Conservation (phyloP, 1,140 invertebrate genomes). For the Macrocentrus cingulum region DNA sequence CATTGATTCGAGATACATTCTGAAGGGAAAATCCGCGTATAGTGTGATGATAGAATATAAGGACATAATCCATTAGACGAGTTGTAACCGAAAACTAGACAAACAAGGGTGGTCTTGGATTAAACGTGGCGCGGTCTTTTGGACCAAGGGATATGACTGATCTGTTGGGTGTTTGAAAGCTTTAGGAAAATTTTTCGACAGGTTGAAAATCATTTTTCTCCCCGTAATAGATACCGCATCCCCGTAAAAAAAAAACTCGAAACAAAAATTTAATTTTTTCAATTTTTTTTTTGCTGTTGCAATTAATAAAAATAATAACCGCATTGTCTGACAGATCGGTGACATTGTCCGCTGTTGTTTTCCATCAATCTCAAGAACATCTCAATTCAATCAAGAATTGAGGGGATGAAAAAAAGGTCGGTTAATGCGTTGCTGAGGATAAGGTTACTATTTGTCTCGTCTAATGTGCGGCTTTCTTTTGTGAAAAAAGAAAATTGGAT, state of each 20-base stretch:
- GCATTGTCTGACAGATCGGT: constrained; percentile 14
- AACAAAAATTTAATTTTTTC: too few species aligned
- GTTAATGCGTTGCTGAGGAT: constrained; percentile 26
- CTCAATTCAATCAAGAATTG: constrained; percentile 19
- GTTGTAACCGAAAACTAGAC: constrained; percentile 54
- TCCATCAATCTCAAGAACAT: constrained; percentile 20
- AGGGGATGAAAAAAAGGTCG: constrained; percentile 1
- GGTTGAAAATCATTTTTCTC: neutral
- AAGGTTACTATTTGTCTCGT: constrained; percentile 27
- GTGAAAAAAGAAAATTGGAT: neutral
- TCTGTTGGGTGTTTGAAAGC: too few species aligned
- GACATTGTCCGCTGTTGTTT: constrained; percentile 26
- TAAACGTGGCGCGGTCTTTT: constrained; percentile 44
- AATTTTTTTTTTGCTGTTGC: too few species aligned
- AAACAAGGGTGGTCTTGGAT: constrained; percentile 55
- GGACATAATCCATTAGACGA: constrained; percentile 57
- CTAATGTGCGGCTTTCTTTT: constrained; percentile 24
- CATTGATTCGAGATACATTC: neutral
- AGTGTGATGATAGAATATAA: constrained; percentile 37
- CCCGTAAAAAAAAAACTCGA: too few species aligned
- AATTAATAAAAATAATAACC: too few species aligned
- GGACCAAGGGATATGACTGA: constrained; percentile 17
- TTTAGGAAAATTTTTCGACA: neutral
- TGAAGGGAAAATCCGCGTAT: constrained; percentile 30
- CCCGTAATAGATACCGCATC: too few species aligned